Evolutionary conservation across 2,113 vertebrate species (phyloP).

Genomic region (Archocentrus centrarchus): DNA sequence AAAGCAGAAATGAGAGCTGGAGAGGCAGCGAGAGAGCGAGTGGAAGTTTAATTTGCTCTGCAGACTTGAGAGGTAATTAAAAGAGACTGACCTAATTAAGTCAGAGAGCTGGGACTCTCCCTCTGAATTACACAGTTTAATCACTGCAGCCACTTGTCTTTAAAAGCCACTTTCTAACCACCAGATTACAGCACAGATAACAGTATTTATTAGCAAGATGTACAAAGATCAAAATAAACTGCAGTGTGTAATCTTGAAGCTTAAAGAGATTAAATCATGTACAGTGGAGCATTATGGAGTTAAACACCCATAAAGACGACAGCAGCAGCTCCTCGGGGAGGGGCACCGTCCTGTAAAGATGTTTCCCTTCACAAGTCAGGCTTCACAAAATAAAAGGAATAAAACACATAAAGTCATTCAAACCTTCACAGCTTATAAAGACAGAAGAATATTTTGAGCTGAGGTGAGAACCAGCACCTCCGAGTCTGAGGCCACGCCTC

Average conservation of each 20-base stretch:
- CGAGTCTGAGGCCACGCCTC: too few species aligned
- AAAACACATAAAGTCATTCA: background rate
- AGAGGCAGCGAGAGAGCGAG: background rate
- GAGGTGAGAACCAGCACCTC: too few species aligned
- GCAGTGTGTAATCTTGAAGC: background rate
- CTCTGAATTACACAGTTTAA: slow-evolving; percentile 35
- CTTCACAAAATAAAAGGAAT: background rate
- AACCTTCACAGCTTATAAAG: background rate
- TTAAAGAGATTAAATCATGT: background rate
- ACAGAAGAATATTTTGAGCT: too few species aligned
- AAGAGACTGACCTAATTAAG: slow-evolving; percentile 63
- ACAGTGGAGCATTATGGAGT: background rate
- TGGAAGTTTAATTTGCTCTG: slow-evolving; percentile 30
- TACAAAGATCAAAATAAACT: slow-evolving; percentile 3
- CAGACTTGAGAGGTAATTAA: slow-evolving; percentile 58
- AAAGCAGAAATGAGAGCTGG: background rate
- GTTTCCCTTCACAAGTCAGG: background rate
- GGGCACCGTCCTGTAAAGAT: background rate
- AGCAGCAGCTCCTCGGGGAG: background rate
- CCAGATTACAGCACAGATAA: background rate
- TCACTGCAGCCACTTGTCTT: slow-evolving; percentile 9
- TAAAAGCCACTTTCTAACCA: slow-evolving; percentile 3
- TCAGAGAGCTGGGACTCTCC: slow-evolving; percentile 29
- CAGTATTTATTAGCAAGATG: background rate
- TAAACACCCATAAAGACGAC: slow-evolving; percentile 6